Evolutionary conservation across 1,140 invertebrate species (phyloP), one percentile per base, ranked within the genome.

Genomic region (Diuraphis noxia): DNA sequence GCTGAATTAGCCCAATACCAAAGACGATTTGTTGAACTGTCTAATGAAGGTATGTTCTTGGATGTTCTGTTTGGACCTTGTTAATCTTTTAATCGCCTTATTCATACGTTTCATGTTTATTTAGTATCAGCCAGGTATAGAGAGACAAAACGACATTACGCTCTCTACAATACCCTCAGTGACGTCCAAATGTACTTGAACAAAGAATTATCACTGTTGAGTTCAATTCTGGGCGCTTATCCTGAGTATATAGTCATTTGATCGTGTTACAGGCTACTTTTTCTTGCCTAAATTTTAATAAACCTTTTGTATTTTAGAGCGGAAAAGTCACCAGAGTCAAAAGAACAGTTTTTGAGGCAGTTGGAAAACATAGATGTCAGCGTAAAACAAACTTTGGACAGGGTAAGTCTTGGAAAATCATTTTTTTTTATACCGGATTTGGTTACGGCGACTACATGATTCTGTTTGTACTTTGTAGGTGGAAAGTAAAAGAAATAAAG

Each of bases 81-180:
- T 86, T 91, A 1, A 56, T 52, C 5, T 17, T n/a, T 72, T 72
- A n/a, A n/a, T 8, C 1, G 30, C n/a, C 13, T 72, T 91, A 52
- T 46, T 46, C 34, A 46, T 92, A 92, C 46, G 77, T 52, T 17
- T 23, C 46, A 52, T 87, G 13, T 92, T 88, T 52, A 92, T 96
- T 92, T 94, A 98, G 98, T 99, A 93, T 96, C 97, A 92, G 96
- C 97, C 43, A 99, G 98, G 93, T 98, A 99, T 93, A 97, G 97
- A 93, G 98, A 99, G 95, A 99, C 98, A 0, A 99, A 99, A 94
- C 98, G 99, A 94, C 99, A 98, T 95, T 99, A 98, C 93, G 98
- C 97, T 46, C 95, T 99, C 89, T 98, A 99, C 94, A 99, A 99
- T 94, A 98, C 97, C 10, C 94, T 99, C n/a, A 97, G 98, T 94